Percentiles rank a stretch among this genome's conserved stretches.
Evolutionary conservation across 2,888 invertebrate species (phyloP).

Genomic region (Cephus pygmeus): DNA sequence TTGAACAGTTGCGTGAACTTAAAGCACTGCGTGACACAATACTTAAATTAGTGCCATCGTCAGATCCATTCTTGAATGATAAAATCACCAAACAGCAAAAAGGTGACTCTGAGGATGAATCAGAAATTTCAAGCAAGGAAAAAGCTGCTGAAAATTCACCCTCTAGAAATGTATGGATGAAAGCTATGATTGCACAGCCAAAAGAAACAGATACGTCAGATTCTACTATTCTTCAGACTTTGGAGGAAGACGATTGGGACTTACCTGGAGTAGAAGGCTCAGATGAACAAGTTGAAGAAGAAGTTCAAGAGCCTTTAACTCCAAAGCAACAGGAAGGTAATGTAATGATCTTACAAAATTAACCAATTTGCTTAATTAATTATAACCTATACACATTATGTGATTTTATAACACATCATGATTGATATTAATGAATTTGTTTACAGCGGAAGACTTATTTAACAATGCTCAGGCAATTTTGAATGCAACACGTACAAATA

Average conservation of each 20-base stretch:
- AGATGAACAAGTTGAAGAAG: conserved; percentile 65
- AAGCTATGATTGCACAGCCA: conserved; percentile 38
- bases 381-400: not conserved
- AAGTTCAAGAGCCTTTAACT: conserved; percentile 70
- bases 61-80: conserved; percentile 40
- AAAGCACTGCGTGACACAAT: conserved; percentile 47
- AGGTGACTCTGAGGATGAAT: conserved; percentile 31
- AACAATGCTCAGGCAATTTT: conserved; percentile 78
- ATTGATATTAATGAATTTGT: not conserved
- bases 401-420: not conserved
- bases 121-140: conserved; percentile 13
- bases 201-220: conserved; percentile 38
- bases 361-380: not conserved
- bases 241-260: conserved; percentile 34
- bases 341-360: conserved; percentile 1
- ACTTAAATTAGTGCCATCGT: conserved; percentile 40
- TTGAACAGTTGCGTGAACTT: conserved; percentile 48
- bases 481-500: conserved; percentile 78
- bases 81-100: conserved; percentile 41
- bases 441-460: conserved; percentile 79
- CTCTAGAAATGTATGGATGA: conserved; percentile 40
- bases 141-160: conserved; percentile 11
- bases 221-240: conserved; percentile 26
- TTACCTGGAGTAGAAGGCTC: conserved; percentile 37
- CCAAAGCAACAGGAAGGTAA: conserved; percentile 77